Conservation (phyloP, 2,113 vertebrate species). For the Pantherophis guttatus region DNA sequence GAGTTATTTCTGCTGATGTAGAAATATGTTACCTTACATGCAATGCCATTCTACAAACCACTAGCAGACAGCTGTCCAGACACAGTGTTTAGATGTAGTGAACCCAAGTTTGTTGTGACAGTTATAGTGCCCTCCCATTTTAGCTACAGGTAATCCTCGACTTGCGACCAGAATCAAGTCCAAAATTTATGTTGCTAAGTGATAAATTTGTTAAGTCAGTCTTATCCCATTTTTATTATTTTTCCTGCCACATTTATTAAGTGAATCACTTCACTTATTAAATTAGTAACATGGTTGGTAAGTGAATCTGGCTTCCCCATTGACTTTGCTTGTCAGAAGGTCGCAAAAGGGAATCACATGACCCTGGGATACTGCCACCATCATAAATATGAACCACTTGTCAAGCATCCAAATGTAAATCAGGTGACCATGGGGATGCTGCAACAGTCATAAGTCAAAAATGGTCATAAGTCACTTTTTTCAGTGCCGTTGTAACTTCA, state of each 20-base stretch:
- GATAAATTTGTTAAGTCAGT: background rate
- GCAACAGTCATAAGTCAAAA: background rate
- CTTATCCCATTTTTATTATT: background rate
- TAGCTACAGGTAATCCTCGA: background rate
- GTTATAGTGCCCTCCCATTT: background rate
- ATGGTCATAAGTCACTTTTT: background rate
- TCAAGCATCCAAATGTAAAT: background rate
- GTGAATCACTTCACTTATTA: too few relatives aligned
- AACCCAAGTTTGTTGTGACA: too few relatives aligned
- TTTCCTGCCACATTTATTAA: background rate
- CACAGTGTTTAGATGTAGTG: background rate
- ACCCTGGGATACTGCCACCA: background rate
- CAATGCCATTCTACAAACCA: background rate
- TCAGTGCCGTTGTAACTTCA: background rate
- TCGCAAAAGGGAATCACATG: background rate
- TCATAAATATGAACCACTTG: background rate
- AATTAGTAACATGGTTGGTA: too few relatives aligned
- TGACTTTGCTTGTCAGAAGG: background rate
- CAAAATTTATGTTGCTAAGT: background rate
- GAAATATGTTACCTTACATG: background rate
- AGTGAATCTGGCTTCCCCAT: background rate
- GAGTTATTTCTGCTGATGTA: background rate
- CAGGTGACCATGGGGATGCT: background rate
- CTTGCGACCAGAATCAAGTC: background rate
- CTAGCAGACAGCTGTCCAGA: background rate